Percentiles rank a stretch among this genome's conserved stretches.
Evolutionary conservation across 2,888 invertebrate species (phyloP).

Genomic region (Tipula confusa): DNA sequence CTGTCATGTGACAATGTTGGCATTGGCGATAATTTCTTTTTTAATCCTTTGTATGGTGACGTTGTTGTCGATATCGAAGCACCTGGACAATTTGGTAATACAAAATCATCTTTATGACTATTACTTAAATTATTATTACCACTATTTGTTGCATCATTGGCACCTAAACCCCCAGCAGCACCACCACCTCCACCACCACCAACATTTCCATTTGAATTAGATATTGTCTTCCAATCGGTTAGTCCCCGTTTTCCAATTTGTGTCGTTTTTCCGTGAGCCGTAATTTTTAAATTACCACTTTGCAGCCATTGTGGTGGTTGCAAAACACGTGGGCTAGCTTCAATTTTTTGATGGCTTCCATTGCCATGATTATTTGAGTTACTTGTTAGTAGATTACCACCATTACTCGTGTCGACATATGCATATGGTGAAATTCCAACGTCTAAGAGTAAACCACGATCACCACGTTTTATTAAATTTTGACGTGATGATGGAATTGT

Average conservation of each 20-base stretch:
- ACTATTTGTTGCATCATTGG: not conserved
- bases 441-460: conserved; percentile 33
- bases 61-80: conserved; percentile 32
- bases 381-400: not conserved
- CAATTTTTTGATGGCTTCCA: conserved; percentile 14
- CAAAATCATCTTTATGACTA: conserved; percentile 35
- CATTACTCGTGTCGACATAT: not conserved
- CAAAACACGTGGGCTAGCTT: conserved; percentile 36
- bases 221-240: conserved; percentile 37
- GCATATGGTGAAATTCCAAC: conserved; percentile 33
- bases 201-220: not conserved
- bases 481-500: conserved; percentile 31
- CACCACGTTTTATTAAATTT: conserved; percentile 32
- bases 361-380: conserved; percentile 30
- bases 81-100: conserved; percentile 37
- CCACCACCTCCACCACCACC: not conserved
- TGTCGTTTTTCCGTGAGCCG: conserved; percentile 33
- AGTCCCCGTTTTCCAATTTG: conserved; percentile 33
- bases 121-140: not conserved
- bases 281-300: conserved; percentile 35
- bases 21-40: conserved; percentile 37
- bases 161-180: not conserved
- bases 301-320: conserved; percentile 35
- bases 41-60: conserved; percentile 36
- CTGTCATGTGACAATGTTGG: conserved; percentile 35